Percentiles rank a stretch among this genome's conserved stretches.
Evolutionary conservation across 2,113 vertebrate species (phyloP).

Genomic region (Sitta europaea): DNA sequence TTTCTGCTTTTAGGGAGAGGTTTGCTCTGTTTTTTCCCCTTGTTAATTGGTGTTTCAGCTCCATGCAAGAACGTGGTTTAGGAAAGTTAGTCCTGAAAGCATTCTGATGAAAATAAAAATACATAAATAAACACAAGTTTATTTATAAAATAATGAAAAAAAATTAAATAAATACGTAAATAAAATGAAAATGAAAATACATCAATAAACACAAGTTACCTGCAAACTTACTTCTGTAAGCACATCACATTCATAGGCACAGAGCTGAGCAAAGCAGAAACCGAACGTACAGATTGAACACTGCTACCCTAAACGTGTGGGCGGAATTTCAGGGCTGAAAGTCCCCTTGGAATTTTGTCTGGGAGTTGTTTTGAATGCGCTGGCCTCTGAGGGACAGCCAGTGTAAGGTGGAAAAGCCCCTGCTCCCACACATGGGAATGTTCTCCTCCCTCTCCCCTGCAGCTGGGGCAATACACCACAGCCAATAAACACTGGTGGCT

Average conservation of each 20-base stretch:
- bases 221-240: not conserved
- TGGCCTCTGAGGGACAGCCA: not conserved
- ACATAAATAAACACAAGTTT: too few species aligned
- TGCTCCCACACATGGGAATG: not conserved
- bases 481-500: not conserved
- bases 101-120: not conserved
- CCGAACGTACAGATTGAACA: not conserved
- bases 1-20: not conserved
- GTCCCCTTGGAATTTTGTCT: not conserved
- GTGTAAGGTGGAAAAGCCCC: not conserved
- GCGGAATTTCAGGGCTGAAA: not conserved
- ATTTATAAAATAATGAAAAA: too few species aligned
- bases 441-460: not conserved
- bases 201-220: not conserved
- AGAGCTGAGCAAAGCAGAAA: not conserved
- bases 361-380: not conserved
- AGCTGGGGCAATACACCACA: not conserved
- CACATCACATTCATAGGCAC: accelerated
- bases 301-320: not conserved
- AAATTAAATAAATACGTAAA: too few species aligned
- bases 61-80: not conserved
- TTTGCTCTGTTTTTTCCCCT: not conserved
- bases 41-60: not conserved
- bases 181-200: too few species aligned
- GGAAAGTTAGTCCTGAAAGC: not conserved